Evolutionary conservation across 2,797 vertebrate genomes (phyloP).

Genomic region (Picus viridis): DNA sequence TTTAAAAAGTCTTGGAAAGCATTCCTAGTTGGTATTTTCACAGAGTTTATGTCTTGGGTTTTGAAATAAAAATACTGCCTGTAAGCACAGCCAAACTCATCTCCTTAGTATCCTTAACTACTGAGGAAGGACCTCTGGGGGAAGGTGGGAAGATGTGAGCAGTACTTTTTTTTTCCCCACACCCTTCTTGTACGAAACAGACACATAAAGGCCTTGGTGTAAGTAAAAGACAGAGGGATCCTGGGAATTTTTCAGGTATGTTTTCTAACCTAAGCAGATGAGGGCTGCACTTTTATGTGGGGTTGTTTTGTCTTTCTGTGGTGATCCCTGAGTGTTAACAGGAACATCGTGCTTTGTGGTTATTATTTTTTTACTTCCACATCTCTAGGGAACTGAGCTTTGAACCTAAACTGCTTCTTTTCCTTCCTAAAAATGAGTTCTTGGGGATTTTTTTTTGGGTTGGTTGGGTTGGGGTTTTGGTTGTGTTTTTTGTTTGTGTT

Average conservation of each 20-base stretch:
- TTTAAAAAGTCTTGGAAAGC: conserved; percentile 1
- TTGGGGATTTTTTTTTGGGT: too few species aligned
- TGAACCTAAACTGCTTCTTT: neutral
- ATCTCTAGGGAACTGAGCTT: neutral
- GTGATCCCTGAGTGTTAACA: neutral
- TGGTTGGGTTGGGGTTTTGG: too few species aligned
- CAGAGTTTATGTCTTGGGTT: neutral
- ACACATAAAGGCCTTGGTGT: neutral
- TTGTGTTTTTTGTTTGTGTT: too few species aligned
- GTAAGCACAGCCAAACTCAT: neutral
- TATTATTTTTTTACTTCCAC: accelerated
- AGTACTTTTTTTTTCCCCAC: neutral
- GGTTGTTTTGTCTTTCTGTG: neutral
- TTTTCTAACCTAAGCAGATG: neutral
- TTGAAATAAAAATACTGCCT: neutral
- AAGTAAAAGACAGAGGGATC: neutral
- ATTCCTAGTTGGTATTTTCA: neutral
- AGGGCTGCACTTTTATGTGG: neutral
- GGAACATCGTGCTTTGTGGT: neutral
- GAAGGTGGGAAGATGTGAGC: neutral
- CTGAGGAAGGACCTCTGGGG: neutral
- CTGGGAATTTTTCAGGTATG: neutral
- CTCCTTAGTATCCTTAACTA: neutral
- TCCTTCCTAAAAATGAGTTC: neutral
- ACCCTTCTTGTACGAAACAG: neutral